Conservation (phyloP, 2,113 vertebrate genomes). For the Heterotis niloticus region DNA sequence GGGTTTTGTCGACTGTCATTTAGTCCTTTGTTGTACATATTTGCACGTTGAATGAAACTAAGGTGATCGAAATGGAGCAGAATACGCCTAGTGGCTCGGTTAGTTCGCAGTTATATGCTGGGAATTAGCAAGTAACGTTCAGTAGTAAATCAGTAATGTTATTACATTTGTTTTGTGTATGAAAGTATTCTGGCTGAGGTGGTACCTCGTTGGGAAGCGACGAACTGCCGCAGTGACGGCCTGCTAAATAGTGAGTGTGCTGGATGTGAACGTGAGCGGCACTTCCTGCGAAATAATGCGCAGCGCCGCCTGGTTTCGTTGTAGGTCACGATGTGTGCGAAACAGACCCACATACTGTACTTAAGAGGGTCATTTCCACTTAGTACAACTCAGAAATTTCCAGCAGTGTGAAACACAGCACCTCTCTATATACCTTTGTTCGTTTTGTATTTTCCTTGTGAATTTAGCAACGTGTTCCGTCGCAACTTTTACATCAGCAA, state of each 20-base stretch:
- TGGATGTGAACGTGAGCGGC: background rate
- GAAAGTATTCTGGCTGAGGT: background rate
- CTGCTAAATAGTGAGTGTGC: slow-evolving; percentile 18
- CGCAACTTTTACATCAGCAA: background rate
- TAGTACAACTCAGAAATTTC: background rate
- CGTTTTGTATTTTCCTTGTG: background rate
- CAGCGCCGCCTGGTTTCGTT: background rate
- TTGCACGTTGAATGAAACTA: no score
- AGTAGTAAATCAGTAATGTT: background rate
- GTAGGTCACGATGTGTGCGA: background rate
- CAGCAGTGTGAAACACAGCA: background rate
- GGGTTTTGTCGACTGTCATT: no score
- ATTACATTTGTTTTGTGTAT: background rate
- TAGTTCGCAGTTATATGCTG: background rate
- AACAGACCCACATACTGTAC: background rate
- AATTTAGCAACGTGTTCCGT: background rate
- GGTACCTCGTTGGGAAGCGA: background rate
- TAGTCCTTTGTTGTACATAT: no score
- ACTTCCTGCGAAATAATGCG: slow-evolving; percentile 28
- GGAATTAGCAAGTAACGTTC: background rate
- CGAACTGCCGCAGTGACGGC: slow-evolving; percentile 26
- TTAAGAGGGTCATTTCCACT: background rate
- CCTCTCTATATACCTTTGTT: background rate
- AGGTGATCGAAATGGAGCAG: no score
- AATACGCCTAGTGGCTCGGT: no score